A percentile compares a stretch with the other conserved stretches of the same genome.
These are phyloP conservation scores for Callyntrura sp. DNA, from an alignment of 2,888 invertebrate species.

Conservation along the genomic window DNA sequence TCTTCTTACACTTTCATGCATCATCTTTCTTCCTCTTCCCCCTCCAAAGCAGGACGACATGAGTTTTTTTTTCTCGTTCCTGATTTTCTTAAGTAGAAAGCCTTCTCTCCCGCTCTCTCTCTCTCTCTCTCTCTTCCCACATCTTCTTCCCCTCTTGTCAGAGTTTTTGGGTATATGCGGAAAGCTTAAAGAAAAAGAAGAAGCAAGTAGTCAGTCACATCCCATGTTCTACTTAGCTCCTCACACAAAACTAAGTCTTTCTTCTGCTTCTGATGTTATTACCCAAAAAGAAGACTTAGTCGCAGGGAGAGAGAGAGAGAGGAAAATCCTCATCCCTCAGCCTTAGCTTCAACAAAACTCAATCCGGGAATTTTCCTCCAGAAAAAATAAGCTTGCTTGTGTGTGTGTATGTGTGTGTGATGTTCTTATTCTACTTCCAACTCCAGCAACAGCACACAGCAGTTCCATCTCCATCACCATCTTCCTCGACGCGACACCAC, in stretches of 20 bases:
- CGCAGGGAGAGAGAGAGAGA: constrained; percentile 52
- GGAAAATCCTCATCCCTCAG: constrained; percentile 82
- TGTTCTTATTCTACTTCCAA: constrained; percentile 40
- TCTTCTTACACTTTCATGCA: background rate
- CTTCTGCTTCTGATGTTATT: constrained; percentile 49
- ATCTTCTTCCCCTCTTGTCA: too few relatives aligned
- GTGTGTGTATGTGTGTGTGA: too few relatives aligned
- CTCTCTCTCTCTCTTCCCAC: too few relatives aligned
- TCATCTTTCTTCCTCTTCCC: constrained; percentile 45
- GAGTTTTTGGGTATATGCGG: constrained; percentile 51
- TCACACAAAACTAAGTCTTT: constrained; percentile 5
- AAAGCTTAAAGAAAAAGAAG: constrained; percentile 59
- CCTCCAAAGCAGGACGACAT: too few relatives aligned
- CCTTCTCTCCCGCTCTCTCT: constrained; percentile 27
- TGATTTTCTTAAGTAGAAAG: constrained; percentile 71
- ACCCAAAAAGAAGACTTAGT: constrained; percentile 52
- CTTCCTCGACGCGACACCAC: constrained; percentile 59
- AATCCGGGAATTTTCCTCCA: constrained; percentile 83
- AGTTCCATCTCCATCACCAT: too few relatives aligned
- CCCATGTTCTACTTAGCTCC: constrained; percentile 60
- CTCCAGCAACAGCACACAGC: too few relatives aligned
- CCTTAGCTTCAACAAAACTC: constrained; percentile 79
- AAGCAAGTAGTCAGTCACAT: constrained; percentile 61
- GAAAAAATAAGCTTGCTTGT: too few relatives aligned
- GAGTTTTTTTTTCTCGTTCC: constrained; percentile 10